Evolutionary conservation across 1,140 invertebrate genomes (phyloP).

Genomic region (Venustaconcha ellipsiformis): DNA sequence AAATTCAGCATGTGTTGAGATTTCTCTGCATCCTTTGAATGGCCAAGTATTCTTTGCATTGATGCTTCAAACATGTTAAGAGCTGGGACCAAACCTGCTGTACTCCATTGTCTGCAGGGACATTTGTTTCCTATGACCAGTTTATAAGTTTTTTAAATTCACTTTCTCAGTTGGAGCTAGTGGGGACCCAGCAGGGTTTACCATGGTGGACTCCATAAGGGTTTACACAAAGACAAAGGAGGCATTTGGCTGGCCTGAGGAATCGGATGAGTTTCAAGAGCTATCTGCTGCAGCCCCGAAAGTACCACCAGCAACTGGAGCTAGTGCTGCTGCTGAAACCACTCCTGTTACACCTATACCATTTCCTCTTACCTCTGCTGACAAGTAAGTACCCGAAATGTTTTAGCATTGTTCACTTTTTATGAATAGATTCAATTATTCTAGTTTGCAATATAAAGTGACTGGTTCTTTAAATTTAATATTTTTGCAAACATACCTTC

Average conservation of each 20-base stretch:
- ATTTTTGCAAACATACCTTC: too few relatives aligned
- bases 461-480: too few relatives aligned
- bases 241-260: slow-evolving; percentile 96
- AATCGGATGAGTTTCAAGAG: slow-evolving; percentile 84
- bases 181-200: slow-evolving; percentile 85
- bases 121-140: not conserved
- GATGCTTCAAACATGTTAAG: too few relatives aligned
- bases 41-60: too few relatives aligned
- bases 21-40: too few relatives aligned
- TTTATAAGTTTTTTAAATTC: not conserved
- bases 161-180: slow-evolving; percentile 81
- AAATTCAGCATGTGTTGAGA: too few relatives aligned
- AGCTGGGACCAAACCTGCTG: too few relatives aligned
- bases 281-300: slow-evolving; percentile 38
- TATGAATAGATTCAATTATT: too few relatives aligned
- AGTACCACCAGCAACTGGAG: slow-evolving; percentile 30
- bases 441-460: too few relatives aligned
- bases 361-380: slow-evolving; percentile 66
- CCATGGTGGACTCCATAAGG: slow-evolving; percentile 94
- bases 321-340: slow-evolving; percentile 24
- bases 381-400: slow-evolving; percentile 45
- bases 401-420: too few relatives aligned
- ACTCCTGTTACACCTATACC: slow-evolving; percentile 37
- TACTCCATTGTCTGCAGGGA: not conserved
- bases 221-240: slow-evolving; percentile 96